Conservation (phyloP, 1,140 invertebrate genomes). For the Archegozetes longisetosus region DNA sequence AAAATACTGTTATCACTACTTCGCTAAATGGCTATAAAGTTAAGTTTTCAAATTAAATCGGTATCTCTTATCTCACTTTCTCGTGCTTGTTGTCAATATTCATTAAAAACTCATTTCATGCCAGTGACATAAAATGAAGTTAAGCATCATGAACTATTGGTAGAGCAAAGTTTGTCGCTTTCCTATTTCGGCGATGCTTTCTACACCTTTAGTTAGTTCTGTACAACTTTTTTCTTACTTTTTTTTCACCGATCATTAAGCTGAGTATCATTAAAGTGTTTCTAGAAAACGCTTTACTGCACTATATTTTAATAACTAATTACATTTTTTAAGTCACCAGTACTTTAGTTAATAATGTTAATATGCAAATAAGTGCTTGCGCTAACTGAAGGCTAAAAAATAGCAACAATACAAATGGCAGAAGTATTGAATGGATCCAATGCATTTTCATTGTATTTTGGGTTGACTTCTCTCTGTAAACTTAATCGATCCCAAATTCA, state of each 20-base stretch:
- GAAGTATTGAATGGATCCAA: too few species aligned
- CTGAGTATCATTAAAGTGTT: neutral
- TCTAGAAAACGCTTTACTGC: neutral
- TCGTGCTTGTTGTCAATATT: conserved; percentile 3
- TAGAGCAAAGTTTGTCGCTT: too few species aligned
- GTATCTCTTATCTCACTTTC: neutral
- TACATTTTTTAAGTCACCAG: neutral
- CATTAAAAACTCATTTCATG: conserved; percentile 4
- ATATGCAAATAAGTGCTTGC: too few species aligned
- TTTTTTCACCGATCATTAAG: neutral
- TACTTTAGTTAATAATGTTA: neutral
- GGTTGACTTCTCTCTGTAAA: neutral
- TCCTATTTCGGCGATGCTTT: too few species aligned
- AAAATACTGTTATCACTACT: neutral
- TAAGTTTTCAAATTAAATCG: neutral
- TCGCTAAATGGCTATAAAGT: neutral
- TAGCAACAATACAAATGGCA: too few species aligned
- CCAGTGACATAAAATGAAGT: neutral
- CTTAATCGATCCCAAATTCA: neutral
- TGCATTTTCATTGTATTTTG: neutral
- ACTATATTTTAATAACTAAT: neutral
- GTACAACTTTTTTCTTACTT: too few species aligned
- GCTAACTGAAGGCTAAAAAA: too few species aligned
- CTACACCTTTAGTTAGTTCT: too few species aligned
- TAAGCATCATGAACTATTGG: too few species aligned